A percentile compares a stretch with the other conserved stretches of the same genome.
These are phyloP conservation scores for Sebastes wilsoni DNA, from an alignment of 2,797 vertebrate genomes.

Conservation along the genomic window DNA sequence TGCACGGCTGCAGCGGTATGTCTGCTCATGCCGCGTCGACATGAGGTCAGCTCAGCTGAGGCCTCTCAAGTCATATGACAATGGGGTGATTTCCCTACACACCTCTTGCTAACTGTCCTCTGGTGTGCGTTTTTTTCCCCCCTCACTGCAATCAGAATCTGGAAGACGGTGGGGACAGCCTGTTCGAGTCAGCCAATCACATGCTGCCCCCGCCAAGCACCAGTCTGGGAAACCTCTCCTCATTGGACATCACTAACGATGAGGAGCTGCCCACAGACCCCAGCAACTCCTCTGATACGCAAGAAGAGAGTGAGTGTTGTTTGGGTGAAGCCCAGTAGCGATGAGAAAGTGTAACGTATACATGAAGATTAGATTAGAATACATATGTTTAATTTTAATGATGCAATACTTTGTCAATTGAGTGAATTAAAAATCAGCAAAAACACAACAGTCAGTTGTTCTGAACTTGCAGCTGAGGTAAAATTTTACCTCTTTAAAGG, in stretches of 20 bases:
- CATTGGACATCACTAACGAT: constrained; percentile 86
- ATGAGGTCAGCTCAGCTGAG: constrained; percentile 30
- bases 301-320: constrained; percentile 88
- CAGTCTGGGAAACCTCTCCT: constrained; percentile 83
- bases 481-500: background rate
- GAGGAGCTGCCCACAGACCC: constrained; percentile 91
- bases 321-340: background rate
- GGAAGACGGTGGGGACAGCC: constrained; percentile 82
- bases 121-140: background rate
- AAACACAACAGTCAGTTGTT: background rate
- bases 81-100: constrained; percentile 48
- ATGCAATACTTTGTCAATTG: background rate
- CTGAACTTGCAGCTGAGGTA: background rate
- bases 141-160: constrained; percentile 73
- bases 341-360: background rate
- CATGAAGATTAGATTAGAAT: background rate
- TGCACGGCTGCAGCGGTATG: constrained; percentile 18
- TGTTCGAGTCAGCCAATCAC: constrained; percentile 84
- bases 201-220: constrained; percentile 74
- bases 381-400: background rate
- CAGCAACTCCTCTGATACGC: constrained; percentile 91
- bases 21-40: constrained; percentile 20
- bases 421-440: background rate
- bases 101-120: constrained; percentile 29
- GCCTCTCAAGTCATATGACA: constrained; percentile 63